These are phyloP conservation scores for Pegoplata infirma DNA, from an alignment of 2,888 invertebrate genomes.

Conservation along the genomic window DNA sequence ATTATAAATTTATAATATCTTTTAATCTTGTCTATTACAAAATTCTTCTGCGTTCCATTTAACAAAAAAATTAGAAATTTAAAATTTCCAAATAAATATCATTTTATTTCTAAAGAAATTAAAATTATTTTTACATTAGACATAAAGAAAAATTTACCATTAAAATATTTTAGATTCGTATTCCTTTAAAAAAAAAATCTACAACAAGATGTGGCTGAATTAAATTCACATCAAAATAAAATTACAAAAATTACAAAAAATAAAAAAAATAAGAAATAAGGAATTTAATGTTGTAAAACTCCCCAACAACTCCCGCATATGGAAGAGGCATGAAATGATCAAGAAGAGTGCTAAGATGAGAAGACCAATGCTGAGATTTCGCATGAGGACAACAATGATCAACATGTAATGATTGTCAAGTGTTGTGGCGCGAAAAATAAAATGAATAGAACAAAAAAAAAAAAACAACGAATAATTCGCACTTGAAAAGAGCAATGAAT, in stretches of 20 bases:
- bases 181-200: too few species aligned
- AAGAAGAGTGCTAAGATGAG: conserved; percentile 23
- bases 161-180: conserved; percentile 47
- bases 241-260: conserved; percentile 21
- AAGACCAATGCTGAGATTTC: conserved; percentile 60
- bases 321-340: conserved; percentile 13
- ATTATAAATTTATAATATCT: not conserved
- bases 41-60: conserved; percentile 54
- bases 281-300: conserved; percentile 46
- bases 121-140: conserved; percentile 59
- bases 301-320: conserved; percentile 64
- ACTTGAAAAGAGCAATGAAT: conserved; percentile 65
- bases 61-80: conserved; percentile 3
- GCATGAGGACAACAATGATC: conserved; percentile 32
- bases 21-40: conserved; percentile 20
- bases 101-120: conserved; percentile 41
- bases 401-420: conserved; percentile 60
- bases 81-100: conserved; percentile 33
- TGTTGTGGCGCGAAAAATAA: conserved; percentile 55
- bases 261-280: too few species aligned
- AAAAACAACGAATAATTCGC: conserved; percentile 50
- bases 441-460: conserved; percentile 4
- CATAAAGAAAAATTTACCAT: conserved; percentile 53
- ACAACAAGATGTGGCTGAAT: conserved; percentile 53
- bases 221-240: conserved; percentile 60